A percentile compares a stretch with the other conserved stretches of the same genome.
These are phyloP conservation scores for Cancer borealis DNA, from an alignment of 2,888 invertebrate genomes.

Conservation along the genomic window DNA sequence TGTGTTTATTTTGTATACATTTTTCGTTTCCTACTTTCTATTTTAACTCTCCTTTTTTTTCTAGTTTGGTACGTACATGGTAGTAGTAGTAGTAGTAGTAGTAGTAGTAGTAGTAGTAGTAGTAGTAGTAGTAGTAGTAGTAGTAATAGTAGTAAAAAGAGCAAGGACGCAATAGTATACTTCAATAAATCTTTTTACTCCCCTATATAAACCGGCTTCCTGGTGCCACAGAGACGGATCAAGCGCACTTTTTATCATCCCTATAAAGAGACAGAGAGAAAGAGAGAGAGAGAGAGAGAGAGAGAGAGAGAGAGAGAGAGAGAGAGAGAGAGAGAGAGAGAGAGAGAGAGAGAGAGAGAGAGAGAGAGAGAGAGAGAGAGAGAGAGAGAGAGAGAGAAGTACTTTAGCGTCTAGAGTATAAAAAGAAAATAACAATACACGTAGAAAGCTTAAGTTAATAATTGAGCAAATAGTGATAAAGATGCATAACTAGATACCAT, in stretches of 20 bases:
- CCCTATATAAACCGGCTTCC: background rate
- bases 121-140: background rate
- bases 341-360: too few species aligned
- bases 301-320: background rate
- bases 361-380: too few species aligned
- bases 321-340: background rate
- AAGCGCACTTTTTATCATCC: background rate
- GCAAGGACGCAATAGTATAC: background rate
- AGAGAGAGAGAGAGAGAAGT: background rate
- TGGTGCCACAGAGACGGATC: background rate
- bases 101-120: slow-evolving; percentile 5
- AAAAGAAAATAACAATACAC: too few species aligned
- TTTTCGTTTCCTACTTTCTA: too few species aligned
- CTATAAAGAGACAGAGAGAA: background rate
- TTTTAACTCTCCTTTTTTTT: too few species aligned
- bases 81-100: background rate
- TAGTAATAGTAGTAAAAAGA: background rate
- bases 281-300: background rate
- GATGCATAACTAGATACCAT: background rate
- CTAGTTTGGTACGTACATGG: too few species aligned
- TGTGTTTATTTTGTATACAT: too few species aligned
- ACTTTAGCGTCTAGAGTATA: background rate
- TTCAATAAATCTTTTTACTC: background rate
- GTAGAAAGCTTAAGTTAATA: too few species aligned
- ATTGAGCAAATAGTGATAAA: too few species aligned